phyloP scores from a whole-genome alignment of 2,888 invertebrate species.

The Tridacna gigas region DNA sequence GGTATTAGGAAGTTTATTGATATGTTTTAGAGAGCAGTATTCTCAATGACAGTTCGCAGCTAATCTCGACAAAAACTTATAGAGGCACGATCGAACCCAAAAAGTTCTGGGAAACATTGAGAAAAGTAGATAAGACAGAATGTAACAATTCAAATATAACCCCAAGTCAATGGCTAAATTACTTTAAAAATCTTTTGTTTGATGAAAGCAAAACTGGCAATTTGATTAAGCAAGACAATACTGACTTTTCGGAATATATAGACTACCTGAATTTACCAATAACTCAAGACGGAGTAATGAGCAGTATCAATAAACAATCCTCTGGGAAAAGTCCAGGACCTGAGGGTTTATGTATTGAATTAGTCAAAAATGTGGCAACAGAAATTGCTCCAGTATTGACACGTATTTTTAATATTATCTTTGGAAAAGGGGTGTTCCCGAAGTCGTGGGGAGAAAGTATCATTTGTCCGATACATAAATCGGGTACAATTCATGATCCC shows the following conservation, averaged over 20 bases:
- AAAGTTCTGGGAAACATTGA: constrained; percentile 14
- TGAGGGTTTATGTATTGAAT: neutral
- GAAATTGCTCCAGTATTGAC: neutral
- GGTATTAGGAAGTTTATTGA: neutral
- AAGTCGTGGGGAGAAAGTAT: constrained; percentile 5
- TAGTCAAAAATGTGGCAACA: neutral
- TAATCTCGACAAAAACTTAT: neutral
- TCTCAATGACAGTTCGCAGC: neutral
- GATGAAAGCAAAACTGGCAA: neutral
- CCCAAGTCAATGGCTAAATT: neutral
- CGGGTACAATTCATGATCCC: neutral
- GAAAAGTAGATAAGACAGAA: neutral
- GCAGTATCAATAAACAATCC: neutral
- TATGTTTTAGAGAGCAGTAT: neutral
- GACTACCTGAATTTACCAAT: neutral
- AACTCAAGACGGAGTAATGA: neutral
- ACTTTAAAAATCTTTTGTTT: neutral
- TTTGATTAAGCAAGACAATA: neutral
- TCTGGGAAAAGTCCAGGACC: neutral
- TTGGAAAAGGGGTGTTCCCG: constrained; percentile 13
- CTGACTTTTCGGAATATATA: neutral
- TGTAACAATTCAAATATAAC: neutral
- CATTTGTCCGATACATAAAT: constrained; percentile 9
- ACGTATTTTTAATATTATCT: neutral
- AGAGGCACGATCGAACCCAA: constrained; percentile 9